These are phyloP conservation scores for Campylomormyrus numenius DNA, from an alignment of 2,113 vertebrate genomes.

Conservation along the genomic window DNA sequence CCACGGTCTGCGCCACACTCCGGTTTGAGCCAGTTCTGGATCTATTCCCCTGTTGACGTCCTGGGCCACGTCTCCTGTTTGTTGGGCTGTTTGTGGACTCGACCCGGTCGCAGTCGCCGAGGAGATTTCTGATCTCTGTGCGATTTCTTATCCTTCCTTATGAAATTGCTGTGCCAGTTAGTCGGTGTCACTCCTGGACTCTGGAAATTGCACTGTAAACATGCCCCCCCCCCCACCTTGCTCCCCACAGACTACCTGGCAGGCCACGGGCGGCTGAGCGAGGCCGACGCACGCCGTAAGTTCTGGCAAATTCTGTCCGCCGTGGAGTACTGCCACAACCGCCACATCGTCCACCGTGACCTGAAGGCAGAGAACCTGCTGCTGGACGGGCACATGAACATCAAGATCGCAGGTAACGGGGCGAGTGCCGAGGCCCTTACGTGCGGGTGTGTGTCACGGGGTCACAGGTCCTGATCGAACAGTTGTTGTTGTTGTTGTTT, in stretches of 20 bases:
- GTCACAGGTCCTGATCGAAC: neutral
- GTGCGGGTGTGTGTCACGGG: neutral
- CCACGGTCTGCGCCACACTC: neutral
- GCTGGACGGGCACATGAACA: conserved; percentile 77
- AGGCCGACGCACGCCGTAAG: conserved; percentile 70
- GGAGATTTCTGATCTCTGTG: neutral
- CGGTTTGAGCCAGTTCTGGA: neutral
- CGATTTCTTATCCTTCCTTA: neutral
- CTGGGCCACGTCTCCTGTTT: neutral
- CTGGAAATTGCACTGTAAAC: neutral
- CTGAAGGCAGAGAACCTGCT: neutral
- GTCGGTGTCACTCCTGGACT: neutral
- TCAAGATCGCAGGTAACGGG: conserved; percentile 75
- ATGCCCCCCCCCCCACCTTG: neutral
- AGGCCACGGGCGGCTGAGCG: conserved; percentile 69
- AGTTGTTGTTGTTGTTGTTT: neutral
- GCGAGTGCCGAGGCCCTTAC: rapidly evolving
- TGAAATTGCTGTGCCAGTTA: neutral
- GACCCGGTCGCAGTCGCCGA: neutral
- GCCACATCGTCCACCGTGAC: conserved; percentile 47
- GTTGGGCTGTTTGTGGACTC: neutral
- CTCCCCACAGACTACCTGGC: conserved; percentile 69
- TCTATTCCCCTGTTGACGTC: neutral
- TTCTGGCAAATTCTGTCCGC: conserved; percentile 82
- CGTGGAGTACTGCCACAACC: conserved; percentile 74